Percentiles rank a stretch among this genome's conserved stretches.
These are phyloP conservation scores for Pteruthius melanotis DNA, from an alignment of 2,113 vertebrate genomes.

Conservation along the genomic window DNA sequence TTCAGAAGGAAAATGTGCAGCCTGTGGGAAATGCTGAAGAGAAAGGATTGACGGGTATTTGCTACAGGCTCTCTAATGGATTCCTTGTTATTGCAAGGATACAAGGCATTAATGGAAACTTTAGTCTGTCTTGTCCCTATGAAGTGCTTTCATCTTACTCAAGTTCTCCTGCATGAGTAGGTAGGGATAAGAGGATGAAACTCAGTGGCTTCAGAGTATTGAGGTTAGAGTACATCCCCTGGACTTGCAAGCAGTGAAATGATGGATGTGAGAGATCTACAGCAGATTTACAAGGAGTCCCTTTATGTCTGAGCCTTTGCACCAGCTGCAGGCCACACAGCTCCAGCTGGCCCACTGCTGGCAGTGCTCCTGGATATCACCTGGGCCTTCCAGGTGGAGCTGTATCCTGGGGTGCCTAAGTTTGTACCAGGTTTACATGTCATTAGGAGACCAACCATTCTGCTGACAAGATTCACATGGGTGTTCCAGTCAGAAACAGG, in stretches of 20 bases:
- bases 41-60: neutral
- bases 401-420: neutral
- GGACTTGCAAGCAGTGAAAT: neutral
- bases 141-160: conserved; percentile 34
- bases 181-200: neutral
- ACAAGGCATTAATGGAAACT: conserved; percentile 9
- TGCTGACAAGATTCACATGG: neutral
- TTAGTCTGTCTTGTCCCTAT: neutral
- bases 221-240: neutral
- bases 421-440: neutral
- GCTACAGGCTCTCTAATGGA: conserved; percentile 4
- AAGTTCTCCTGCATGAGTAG: neutral
- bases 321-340: rapidly evolving
- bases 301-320: neutral
- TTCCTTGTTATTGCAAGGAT: conserved; percentile 24
- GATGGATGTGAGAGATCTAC: neutral
- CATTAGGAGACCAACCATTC: neutral
- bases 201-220: neutral
- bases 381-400: neutral
- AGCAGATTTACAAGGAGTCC: neutral
- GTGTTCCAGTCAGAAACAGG: neutral
- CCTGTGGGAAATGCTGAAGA: neutral
- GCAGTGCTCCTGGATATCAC: neutral
- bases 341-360: neutral
- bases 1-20: neutral